phyloP scores from a whole-genome alignment of 2,888 invertebrate species.

The Caenorhabditis sp. region DNA sequence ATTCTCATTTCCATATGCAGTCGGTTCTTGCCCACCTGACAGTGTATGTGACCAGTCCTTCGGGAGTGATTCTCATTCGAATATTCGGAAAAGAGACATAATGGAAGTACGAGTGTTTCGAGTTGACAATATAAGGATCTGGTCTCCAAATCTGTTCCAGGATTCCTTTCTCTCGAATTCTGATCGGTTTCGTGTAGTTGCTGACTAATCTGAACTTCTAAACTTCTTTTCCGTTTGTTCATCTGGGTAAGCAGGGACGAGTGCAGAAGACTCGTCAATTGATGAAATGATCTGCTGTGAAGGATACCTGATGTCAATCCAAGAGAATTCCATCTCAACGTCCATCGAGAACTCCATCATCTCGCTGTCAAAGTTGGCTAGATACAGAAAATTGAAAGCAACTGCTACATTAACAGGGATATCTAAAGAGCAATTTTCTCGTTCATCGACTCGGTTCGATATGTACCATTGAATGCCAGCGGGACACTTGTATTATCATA shows the following conservation, averaged over 20 bases:
- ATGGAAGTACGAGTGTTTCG: constrained; percentile 81
- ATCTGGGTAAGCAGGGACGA: too few species aligned
- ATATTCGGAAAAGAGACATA: constrained; percentile 81
- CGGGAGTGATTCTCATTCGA: constrained; percentile 79
- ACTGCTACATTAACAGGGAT: constrained; percentile 79
- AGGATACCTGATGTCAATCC: constrained; percentile 74
- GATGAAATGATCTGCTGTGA: too few species aligned
- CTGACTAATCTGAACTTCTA: constrained; percentile 79
- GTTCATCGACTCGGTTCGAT: too few species aligned
- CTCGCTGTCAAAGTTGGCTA: constrained; percentile 80
- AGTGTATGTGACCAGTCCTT: constrained; percentile 79
- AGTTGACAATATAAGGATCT: constrained; percentile 82
- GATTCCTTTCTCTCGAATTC: constrained; percentile 78
- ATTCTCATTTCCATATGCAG: neutral
- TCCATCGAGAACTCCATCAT: constrained; percentile 81
- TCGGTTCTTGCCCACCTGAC: constrained; percentile 73
- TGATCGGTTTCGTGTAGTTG: constrained; percentile 79
- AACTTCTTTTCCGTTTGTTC: too few species aligned
- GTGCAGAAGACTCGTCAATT: too few species aligned
- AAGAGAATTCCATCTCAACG: constrained; percentile 77
- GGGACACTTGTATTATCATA: constrained; percentile 82
- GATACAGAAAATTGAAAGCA: constrained; percentile 76
- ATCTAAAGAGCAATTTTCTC: too few species aligned
- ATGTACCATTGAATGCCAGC: constrained; percentile 79
- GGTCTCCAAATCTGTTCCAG: constrained; percentile 81